Evolutionary conservation across 2,888 invertebrate genomes (phyloP).

Genomic region (Xylophagus ater): DNA sequence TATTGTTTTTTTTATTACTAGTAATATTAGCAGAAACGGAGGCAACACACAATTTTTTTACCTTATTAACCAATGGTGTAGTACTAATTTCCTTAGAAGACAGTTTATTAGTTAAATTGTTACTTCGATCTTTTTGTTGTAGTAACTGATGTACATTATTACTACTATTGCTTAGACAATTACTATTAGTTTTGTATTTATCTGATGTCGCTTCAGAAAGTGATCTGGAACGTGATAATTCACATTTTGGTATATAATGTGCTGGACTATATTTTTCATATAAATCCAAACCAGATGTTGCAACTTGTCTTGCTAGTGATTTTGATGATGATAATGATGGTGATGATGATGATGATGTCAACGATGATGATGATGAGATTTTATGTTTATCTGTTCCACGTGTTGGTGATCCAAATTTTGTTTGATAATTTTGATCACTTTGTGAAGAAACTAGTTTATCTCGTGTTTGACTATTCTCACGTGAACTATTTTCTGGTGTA

Average conservation of each 20-base stretch:
- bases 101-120: background rate
- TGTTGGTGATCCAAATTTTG: background rate
- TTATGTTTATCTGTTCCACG: slow-evolving; percentile 20
- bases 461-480: slow-evolving; percentile 13
- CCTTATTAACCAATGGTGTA: slow-evolving; percentile 17
- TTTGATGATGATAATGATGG: slow-evolving; percentile 37
- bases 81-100: slow-evolving; percentile 14
- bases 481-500: slow-evolving; percentile 11
- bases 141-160: slow-evolving; percentile 17
- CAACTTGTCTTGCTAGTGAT: slow-evolving; percentile 43
- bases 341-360: slow-evolving; percentile 23
- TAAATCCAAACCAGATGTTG: slow-evolving; percentile 54
- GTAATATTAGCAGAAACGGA: slow-evolving; percentile 11
- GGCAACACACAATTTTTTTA: slow-evolving; percentile 18
- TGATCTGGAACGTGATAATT: slow-evolving; percentile 41
- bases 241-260: slow-evolving; percentile 54
- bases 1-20: slow-evolving; percentile 10
- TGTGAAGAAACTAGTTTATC: slow-evolving; percentile 24
- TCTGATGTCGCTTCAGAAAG: slow-evolving; percentile 27
- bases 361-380: slow-evolving; percentile 8
- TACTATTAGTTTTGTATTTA: slow-evolving; percentile 7
- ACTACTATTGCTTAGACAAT: slow-evolving; percentile 17
- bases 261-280: slow-evolving; percentile 66
- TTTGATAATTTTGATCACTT: slow-evolving; percentile 34
- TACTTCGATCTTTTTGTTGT: slow-evolving; percentile 11